Conservation (phyloP, 2,113 vertebrate genomes). For the Calidris pugnax region DNA sequence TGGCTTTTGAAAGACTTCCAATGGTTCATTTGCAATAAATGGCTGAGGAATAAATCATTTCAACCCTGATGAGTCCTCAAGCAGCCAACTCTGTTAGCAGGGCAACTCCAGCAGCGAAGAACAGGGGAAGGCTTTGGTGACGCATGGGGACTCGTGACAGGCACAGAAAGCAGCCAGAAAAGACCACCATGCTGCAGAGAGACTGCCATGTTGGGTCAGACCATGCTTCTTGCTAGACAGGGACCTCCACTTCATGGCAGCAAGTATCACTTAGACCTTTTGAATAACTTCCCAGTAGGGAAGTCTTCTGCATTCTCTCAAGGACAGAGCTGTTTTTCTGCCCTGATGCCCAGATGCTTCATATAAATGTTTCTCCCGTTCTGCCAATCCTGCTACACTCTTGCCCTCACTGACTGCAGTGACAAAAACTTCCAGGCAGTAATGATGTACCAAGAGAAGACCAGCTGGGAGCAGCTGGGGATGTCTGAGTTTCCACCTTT, state of each 20-base stretch:
- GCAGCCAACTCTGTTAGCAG: conserved; percentile 5
- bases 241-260: background rate
- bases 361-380: background rate
- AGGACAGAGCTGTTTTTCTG: conserved; percentile 1
- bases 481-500: background rate
- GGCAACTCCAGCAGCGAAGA: background rate
- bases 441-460: background rate
- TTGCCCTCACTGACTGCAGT: background rate
- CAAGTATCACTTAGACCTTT: background rate
- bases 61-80: conserved; percentile 16
- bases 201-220: background rate
- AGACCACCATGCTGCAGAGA: background rate
- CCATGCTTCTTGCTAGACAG: background rate
- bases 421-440: background rate
- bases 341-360: background rate
- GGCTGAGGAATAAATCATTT: conserved; percentile 50
- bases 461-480: fast-evolving
- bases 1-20: conserved; percentile 54
- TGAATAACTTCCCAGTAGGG: background rate
- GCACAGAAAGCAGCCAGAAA: background rate
- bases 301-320: conserved; percentile 27
- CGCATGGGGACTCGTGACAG: background rate
- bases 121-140: background rate
- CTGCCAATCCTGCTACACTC: background rate
- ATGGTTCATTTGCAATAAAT: conserved; percentile 25